Percentiles rank a stretch among this genome's conserved stretches.
Evolutionary conservation across 2,888 invertebrate species (phyloP).

Genomic region (Mythimna vitellina): DNA sequence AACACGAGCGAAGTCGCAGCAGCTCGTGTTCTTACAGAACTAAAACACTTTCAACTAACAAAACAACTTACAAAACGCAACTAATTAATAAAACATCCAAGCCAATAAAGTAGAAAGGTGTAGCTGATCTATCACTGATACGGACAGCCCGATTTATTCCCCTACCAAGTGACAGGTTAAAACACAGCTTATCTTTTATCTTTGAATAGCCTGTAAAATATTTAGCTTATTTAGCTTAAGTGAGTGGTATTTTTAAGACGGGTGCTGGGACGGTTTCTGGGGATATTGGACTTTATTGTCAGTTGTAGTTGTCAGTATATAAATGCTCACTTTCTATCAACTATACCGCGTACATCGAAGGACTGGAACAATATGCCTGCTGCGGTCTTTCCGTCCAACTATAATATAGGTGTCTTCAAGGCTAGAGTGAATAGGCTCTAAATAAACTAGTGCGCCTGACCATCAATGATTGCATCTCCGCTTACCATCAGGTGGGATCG

Average conservation of each 20-base stretch:
- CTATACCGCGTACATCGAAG: too few species aligned
- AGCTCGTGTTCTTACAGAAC: neutral
- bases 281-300: neutral
- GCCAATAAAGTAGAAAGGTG: constrained; percentile 61
- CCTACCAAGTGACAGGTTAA: constrained; percentile 50
- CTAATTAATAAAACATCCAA: constrained; percentile 62
- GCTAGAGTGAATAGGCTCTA: too few species aligned
- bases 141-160: constrained; percentile 58
- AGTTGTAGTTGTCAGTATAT: neutral
- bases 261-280: neutral
- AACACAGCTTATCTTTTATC: constrained; percentile 59
- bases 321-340: too few species aligned
- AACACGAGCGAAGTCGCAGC: too few species aligned
- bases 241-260: constrained; percentile 55
- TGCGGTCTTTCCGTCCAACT: too few species aligned
- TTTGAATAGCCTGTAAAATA: constrained; percentile 61
- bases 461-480: too few species aligned
- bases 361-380: too few species aligned
- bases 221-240: constrained; percentile 56
- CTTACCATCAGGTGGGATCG: too few species aligned
- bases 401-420: too few species aligned
- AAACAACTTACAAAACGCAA: constrained; percentile 33
- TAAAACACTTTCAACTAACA: constrained; percentile 15
- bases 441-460: too few species aligned
- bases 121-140: constrained; percentile 65